Percentiles rank a stretch among this genome's conserved stretches.
These are phyloP conservation scores for Periophthalmodon schlosseri DNA, from an alignment of 2,113 vertebrate genomes.

Conservation along the genomic window DNA sequence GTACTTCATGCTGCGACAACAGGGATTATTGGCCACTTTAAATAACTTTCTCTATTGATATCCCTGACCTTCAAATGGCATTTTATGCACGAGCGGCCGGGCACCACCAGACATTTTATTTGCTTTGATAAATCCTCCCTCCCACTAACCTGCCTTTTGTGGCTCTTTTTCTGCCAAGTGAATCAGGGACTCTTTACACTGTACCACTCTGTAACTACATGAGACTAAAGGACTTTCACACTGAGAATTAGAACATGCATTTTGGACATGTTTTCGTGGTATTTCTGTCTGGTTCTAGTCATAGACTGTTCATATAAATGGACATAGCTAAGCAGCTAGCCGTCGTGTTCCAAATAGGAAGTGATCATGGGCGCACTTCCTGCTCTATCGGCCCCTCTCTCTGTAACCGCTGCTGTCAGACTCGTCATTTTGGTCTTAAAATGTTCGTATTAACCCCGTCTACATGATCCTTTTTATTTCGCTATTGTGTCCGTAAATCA, in stretches of 20 bases:
- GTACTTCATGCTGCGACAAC: conserved; percentile 36
- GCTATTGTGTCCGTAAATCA: no score
- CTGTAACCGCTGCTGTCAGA: no score
- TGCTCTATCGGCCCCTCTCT: no score
- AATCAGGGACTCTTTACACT: conserved; percentile 48
- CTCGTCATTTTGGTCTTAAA: no score
- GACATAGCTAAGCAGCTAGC: no score
- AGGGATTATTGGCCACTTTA: conserved; percentile 44
- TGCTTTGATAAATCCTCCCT: conserved; percentile 16
- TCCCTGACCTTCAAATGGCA: conserved; percentile 59
- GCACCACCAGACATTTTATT: conserved; percentile 24
- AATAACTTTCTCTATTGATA: conserved; percentile 41
- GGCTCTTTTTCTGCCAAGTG: conserved; percentile 43
- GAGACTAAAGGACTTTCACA: background rate
- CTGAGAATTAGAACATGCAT: background rate
- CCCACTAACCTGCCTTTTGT: conserved; percentile 31
- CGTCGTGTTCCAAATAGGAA: no score
- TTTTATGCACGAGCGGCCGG: conserved; percentile 41
- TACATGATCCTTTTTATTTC: no score
- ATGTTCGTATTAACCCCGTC: no score
- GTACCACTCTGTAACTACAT: background rate
- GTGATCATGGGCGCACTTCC: no score
- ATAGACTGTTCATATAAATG: no score
- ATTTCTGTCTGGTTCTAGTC: background rate
- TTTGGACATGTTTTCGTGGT: background rate